These are phyloP conservation scores for Nyctibius grandis DNA, from an alignment of 2,797 vertebrate genomes.

Conservation along the genomic window DNA sequence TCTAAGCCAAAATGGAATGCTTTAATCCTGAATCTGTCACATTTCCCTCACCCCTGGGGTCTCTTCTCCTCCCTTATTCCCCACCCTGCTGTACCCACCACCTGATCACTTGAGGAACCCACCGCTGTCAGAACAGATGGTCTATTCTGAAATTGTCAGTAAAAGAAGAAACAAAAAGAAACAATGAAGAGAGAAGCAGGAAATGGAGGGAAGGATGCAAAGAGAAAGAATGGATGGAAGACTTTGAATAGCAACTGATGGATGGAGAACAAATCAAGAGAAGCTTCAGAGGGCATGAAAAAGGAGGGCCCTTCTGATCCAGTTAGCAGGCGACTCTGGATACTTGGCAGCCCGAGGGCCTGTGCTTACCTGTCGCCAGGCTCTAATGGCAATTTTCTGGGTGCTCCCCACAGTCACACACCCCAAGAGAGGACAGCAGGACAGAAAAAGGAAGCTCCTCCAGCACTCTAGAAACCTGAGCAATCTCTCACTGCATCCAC, in stretches of 20 bases:
- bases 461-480: constrained; percentile 70
- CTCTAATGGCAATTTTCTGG: constrained; percentile 70
- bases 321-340: constrained; percentile 34
- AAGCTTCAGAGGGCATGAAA: constrained; percentile 41
- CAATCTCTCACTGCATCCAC: background rate
- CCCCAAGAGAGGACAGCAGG: constrained; percentile 52
- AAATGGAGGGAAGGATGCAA: constrained; percentile 12
- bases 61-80: background rate
- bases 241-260: background rate
- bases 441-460: constrained; percentile 60
- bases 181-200: constrained; percentile 23
- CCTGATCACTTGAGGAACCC: background rate
- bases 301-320: constrained; percentile 47
- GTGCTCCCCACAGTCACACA: constrained; percentile 56
- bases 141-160: background rate
- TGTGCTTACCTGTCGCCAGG: constrained; percentile 50
- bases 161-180: constrained; percentile 32
- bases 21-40: background rate
- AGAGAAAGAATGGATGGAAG: background rate
- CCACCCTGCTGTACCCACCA: background rate
- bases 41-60: background rate
- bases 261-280: constrained; percentile 27
- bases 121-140: background rate
- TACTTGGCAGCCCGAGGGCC: constrained; percentile 61
- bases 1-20: background rate